Base-by-base conservation (phyloP, 2,113 vertebrate genomes). In the Polyodon spathula region DNA sequence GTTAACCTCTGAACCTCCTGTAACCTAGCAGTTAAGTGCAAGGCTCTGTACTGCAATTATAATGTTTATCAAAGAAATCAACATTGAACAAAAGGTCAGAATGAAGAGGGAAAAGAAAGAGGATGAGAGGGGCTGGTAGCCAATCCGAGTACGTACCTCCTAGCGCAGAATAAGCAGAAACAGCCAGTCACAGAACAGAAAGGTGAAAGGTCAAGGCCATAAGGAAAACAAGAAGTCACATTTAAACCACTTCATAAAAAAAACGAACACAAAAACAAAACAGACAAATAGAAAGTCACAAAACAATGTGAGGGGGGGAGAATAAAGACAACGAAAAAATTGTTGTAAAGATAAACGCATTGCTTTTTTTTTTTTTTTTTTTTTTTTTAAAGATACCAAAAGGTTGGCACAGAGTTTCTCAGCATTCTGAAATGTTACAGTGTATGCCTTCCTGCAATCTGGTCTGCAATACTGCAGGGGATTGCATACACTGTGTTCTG, bases 181-280 rank as follows among this genome's bases (percentile, higher is more conserved):
- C 84, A 89, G 90, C 89, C 90, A 88, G 76, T 84, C 89, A 92
- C 87, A 92, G 89, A 91, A 90, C 86, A 92, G 87, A 92, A 89
- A 91, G 86, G 85, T 86, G 89, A 86, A 78, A 86, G 83, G 85
- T 92, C 89, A 91, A 88, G 86, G 85, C 77, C 86, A 83, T 83
- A 87, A 86, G 86, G 71, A 86, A 86, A 82, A 86, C 81, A 88
- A 88, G 79, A 88, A 85, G 89, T 83, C 78, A 84, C 84, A 80
- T 88, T 81, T 86, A 83, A 87, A 85, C 85, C 86, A 86, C 81
- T 60, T 71, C 80, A 65, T 81, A 68, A 74, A 79, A 78, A 78
- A 78, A 80, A 71, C 82, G 76, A 82, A 86, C 75, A 73, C 82
- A 81, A 81, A 72, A 80, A 79, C 85, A 80, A 81, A 37, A 55